Evolutionary conservation across 2,888 invertebrate genomes (phyloP).

Genomic region (Willowsia nigromaculata): DNA sequence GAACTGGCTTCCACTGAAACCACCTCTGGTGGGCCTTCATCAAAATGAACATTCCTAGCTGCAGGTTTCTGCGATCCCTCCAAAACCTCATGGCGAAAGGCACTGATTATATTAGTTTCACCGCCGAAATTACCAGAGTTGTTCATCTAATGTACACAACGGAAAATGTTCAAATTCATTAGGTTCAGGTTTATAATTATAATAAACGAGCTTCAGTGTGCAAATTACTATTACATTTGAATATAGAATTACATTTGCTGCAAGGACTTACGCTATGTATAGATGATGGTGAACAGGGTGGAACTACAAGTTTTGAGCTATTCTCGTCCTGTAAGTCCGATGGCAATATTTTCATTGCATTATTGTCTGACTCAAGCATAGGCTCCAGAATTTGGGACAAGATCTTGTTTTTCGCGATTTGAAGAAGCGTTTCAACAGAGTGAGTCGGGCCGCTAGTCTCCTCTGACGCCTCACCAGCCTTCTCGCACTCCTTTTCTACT

Average conservation of each 20-base stretch:
- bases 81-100: too few species aligned
- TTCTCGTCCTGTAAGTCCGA: background rate
- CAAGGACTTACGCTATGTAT: background rate
- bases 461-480: background rate
- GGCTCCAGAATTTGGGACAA: background rate
- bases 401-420: conserved; percentile 33
- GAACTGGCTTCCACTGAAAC: background rate
- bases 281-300: conserved; percentile 50
- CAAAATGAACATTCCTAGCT: conserved; percentile 30
- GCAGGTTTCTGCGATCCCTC: background rate
- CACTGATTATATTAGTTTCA: too few species aligned
- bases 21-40: conserved; percentile 35
- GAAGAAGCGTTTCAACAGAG: conserved; percentile 18
- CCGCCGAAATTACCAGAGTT: too few species aligned
- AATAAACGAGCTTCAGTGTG: too few species aligned
- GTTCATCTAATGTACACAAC: too few species aligned
- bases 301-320: background rate
- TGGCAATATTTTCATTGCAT: background rate
- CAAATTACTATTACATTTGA: too few species aligned
- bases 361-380: background rate
- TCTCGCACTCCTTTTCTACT: background rate
- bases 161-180: too few species aligned
- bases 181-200: too few species aligned
- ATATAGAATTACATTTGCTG: background rate
- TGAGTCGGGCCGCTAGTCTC: conserved; percentile 5